Evolutionary conservation across 1,140 invertebrate species (phyloP), one percentile per base, ranked within the genome.

Genomic region (Doryteuthis pealeii): DNA sequence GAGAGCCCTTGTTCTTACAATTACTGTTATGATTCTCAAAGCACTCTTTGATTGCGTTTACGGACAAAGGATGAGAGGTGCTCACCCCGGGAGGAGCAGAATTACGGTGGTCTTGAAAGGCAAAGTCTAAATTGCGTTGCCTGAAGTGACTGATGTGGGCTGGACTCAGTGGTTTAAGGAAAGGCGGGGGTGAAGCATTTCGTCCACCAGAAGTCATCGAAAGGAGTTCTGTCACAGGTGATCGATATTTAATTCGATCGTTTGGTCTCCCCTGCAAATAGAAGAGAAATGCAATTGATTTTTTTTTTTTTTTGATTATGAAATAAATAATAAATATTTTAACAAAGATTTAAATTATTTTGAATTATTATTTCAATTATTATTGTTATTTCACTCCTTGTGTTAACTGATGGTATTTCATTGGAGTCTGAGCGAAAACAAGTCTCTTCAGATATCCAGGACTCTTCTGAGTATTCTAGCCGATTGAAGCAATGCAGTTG

Each of bases 1-100:
- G 85, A 10, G 85, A 86, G 22, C 84, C 86, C 76, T 86, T 83
- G 71, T 76, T 78, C 72, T 81, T 81, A 30, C 76, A 49, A 33
- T 78, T 76, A 68, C 79, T 84, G 69, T 78, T 79, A 70, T 80
- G 74, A 66, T 74, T 78, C 49, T 84, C 82, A 28, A 84, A 70
- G 28, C 81, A 81, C 10, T 83, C 79, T 33, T 78, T 72, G 28
- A 83, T 80, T 33, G 78, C 78, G 66, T 74, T 76, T 8, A 79
- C 73, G 26, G 81, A 77, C 32, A 77, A 70, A 62, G 76, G 71
- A 15, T 78, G 77, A 28, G 49, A n/a, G 75, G 75, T 28, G 74
- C 71, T 33, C 62, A 68, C 31, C 76, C 73, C 49, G 15, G 79
- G 66, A 67, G 82, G 79, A 32, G 76, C 78, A 65, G 82, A 78